A percentile compares a stretch with the other conserved stretches of the same genome.
phyloP scores from a whole-genome alignment of 2,888 invertebrate species.

The Aleiodes leptofemur region DNA sequence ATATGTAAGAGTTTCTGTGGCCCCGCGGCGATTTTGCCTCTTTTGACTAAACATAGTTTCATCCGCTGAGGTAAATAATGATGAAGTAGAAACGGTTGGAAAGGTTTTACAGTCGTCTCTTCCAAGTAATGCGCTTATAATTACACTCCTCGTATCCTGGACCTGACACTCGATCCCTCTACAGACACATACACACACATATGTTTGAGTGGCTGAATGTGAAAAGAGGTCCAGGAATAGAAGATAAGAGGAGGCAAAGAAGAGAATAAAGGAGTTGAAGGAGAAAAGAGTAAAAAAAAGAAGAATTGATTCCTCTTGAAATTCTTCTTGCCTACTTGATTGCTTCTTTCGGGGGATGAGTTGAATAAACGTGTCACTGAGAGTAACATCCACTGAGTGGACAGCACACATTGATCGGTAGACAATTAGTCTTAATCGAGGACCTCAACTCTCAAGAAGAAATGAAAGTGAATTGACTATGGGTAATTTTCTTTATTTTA shows the following conservation, averaged over 20 bases:
- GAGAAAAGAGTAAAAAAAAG: slow-evolving; percentile 12
- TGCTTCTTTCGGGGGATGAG: slow-evolving; percentile 15
- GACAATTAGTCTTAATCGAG: slow-evolving; percentile 40
- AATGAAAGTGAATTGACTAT: slow-evolving; percentile 24
- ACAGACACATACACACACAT: neutral
- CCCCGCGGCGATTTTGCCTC: slow-evolving; percentile 21
- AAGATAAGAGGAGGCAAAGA: slow-evolving; percentile 32
- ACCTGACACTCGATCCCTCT: slow-evolving; percentile 55
- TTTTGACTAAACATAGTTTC: slow-evolving; percentile 34
- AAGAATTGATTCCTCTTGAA: slow-evolving; percentile 1
- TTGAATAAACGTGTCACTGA: slow-evolving; percentile 4
- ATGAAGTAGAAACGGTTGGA: slow-evolving; percentile 26
- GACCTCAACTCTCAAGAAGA: neutral
- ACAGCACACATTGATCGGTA: slow-evolving; percentile 36
- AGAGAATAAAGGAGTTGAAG: neutral
- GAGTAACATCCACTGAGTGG: slow-evolving; percentile 24
- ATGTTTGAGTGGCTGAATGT: slow-evolving; percentile 40
- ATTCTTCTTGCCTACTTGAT: neutral
- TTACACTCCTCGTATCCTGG: slow-evolving; percentile 60
- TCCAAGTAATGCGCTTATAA: slow-evolving; percentile 69
- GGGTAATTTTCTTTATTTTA: neutral
- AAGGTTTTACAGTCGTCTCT: slow-evolving; percentile 46
- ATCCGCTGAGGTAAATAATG: slow-evolving; percentile 41
- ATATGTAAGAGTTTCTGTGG: slow-evolving; percentile 10
- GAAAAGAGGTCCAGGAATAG: slow-evolving; percentile 29